Base-by-base conservation (phyloP, 2,113 vertebrate species). In the Heliornis fulica region DNA sequence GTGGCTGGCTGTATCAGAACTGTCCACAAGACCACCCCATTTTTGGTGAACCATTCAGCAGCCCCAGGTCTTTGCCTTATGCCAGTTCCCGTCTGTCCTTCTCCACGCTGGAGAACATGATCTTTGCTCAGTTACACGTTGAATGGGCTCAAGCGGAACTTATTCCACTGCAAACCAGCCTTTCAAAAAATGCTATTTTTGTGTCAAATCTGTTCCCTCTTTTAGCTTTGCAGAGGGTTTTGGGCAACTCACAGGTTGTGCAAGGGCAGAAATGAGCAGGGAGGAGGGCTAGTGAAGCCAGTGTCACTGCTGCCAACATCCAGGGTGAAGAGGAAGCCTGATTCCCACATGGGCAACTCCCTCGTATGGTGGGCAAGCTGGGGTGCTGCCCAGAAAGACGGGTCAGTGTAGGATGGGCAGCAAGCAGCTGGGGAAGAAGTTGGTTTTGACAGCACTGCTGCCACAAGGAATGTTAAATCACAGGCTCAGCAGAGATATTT, bases 401-500 rank as follows among this genome's bases (percentile, higher is more conserved):
- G 32, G 41, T 50, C 13, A 21, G 13, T 3, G 21, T 45, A 61
- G 61, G 46, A 48, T 70, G 68, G 65, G 78, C 60, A 85, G 21
- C 10, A 29, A 79, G 38, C 40, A 72, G 59, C 48, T 0, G 0
- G n/a, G 23, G n/a, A 79, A 71, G n/a, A 89, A 61, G 32, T 17
- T 63, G 61, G 46, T 66, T 84, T 21, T 26, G 38, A 59, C 17
- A 46, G 64, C 60, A 13, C 61, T 92, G 70, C 65, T 48, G 14
- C 50, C 40, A 41, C 56, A 26, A 75, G 65, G 79, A 74, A 59
- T 0, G 0, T 61, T 36, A 66, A 78, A 20, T 15, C 66, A 43
- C 65, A 90, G 78, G 61, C 38, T 84, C 70, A 85, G 66, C 71
- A 83, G 86, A 82, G 57, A 76, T 57, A 41, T 29, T 85, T 87